Evolutionary conservation across 2,888 invertebrate species (phyloP).

Genomic region (Archips crataeganus): DNA sequence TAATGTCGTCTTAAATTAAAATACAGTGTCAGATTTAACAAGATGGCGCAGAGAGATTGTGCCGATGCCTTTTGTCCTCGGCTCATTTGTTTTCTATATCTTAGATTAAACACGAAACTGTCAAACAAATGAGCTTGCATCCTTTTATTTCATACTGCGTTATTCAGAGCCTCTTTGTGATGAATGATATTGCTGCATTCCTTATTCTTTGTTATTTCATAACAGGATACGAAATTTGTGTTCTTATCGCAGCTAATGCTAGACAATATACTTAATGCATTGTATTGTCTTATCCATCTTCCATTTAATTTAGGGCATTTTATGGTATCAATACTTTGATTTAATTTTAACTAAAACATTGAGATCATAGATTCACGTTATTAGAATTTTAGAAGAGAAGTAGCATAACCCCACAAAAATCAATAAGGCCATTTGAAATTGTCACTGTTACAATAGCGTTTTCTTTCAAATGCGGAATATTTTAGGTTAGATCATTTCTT

Average conservation of each 20-base stretch:
- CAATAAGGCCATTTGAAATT: background rate
- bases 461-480: background rate
- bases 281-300: too few species aligned
- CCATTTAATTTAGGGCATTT: too few species aligned
- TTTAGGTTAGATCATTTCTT: background rate
- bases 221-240: too few species aligned
- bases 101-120: constrained; percentile 37
- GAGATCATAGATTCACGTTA: too few species aligned
- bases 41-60: constrained; percentile 33
- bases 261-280: too few species aligned
- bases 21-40: constrained; percentile 18
- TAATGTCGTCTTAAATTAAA: constrained; percentile 14
- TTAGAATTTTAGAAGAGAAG: background rate
- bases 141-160: constrained; percentile 8
- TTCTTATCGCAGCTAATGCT: too few species aligned
- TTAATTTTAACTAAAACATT: too few species aligned
- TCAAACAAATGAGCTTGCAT: constrained; percentile 25
- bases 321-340: too few species aligned
- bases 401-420: background rate
- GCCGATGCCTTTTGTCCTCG: constrained; percentile 28
- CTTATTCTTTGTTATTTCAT: background rate
- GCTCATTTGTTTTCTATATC: constrained; percentile 39
- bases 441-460: background rate
- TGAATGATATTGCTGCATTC: background rate
- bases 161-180: background rate